A percentile compares a stretch with the other conserved stretches of the same genome.
These are phyloP conservation scores for Melanchra persicariae DNA, from an alignment of 2,888 invertebrate genomes.

Conservation along the genomic window DNA sequence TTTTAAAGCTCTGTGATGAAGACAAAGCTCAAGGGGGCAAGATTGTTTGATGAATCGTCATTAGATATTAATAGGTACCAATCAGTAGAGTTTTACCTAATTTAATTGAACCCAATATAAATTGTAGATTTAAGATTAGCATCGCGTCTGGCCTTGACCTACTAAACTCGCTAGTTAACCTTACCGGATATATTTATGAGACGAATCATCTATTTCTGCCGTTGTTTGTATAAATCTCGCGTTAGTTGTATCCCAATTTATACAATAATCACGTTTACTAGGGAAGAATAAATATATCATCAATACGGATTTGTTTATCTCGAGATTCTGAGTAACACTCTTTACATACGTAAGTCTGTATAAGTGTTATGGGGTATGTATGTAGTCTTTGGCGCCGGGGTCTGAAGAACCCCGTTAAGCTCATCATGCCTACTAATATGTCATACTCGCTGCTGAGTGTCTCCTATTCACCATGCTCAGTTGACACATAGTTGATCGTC, in stretches of 20 bases:
- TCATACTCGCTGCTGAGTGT: constrained; percentile 3
- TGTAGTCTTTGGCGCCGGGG: constrained; percentile 6
- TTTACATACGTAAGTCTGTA: neutral
- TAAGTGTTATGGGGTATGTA: constrained; percentile 19
- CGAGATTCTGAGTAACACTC: constrained; percentile 3
- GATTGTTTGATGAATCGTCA: neutral
- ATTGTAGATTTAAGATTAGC: neutral
- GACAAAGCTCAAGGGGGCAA: no score
- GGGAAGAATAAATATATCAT: constrained; percentile 28
- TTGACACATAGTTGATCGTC: neutral
- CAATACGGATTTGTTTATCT: constrained; percentile 38
- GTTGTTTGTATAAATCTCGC: constrained; percentile 21
- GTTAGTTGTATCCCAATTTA: constrained; percentile 18
- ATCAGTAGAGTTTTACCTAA: neutral
- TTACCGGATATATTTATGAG: constrained; percentile 22
- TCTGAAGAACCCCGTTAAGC: constrained; percentile 14
- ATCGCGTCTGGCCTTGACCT: constrained; percentile 10
- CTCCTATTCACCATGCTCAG: neutral
- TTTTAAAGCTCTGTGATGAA: neutral
- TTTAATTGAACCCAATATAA: neutral
- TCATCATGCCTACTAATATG: constrained; percentile 18
- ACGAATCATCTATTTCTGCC: constrained; percentile 21
- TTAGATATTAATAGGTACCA: neutral
- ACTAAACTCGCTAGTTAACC: constrained; percentile 19
- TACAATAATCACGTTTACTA: constrained; percentile 17